phyloP scores from a whole-genome alignment of 2,113 vertebrate genomes.

The Penelope pileata region DNA sequence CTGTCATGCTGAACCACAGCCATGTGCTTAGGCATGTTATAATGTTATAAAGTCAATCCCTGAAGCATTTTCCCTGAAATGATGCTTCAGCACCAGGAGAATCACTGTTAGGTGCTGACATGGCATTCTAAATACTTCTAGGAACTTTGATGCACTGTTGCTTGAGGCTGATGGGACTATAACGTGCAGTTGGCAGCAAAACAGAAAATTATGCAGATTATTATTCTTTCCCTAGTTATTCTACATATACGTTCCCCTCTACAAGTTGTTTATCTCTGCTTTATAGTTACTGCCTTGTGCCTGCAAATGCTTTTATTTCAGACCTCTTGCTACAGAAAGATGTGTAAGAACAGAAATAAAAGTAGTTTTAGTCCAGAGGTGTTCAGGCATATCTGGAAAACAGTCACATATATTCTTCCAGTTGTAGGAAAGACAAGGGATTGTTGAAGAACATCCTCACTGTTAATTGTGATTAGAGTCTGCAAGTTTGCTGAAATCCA shows the following conservation, averaged over 20 bases:
- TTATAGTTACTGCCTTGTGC: not conserved
- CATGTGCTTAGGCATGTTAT: not conserved
- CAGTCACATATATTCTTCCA: constrained; percentile 55
- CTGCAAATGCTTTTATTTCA: not conserved
- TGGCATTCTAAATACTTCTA: not conserved
- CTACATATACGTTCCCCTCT: not conserved
- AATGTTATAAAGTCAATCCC: not conserved
- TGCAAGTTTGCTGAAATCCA: constrained; percentile 26
- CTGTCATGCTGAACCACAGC: not conserved
- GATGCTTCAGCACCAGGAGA: not conserved
- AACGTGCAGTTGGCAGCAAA: not conserved
- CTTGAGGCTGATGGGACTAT: not conserved
- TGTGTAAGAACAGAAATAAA: constrained; percentile 36
- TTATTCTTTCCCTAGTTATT: not conserved
- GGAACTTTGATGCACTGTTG: not conserved
- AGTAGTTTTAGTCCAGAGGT: not conserved
- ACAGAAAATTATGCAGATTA: not conserved
- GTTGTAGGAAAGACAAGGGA: constrained; percentile 14
- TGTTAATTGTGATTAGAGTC: constrained; percentile 41
- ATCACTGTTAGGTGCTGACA: not conserved
- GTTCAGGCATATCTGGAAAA: constrained; percentile 55
- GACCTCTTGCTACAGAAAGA: constrained; percentile 41
- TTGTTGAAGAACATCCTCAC: not conserved
- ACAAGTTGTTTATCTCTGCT: not conserved
- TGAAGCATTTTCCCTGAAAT: not conserved